phyloP scores from a whole-genome alignment of 2,888 invertebrate species.

The Lasioglossum figueresi region DNA sequence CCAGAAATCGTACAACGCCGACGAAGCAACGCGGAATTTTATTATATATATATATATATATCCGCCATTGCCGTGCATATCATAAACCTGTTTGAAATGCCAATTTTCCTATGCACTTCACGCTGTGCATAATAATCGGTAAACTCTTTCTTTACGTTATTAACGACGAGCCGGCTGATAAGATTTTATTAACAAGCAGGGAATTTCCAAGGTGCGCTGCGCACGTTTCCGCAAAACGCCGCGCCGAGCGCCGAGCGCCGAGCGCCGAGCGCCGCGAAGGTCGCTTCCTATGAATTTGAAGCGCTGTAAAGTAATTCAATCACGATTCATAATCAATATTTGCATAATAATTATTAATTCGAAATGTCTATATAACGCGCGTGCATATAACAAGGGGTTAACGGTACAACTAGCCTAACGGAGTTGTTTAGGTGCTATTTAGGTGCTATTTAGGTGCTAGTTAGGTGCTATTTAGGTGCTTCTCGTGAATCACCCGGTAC shows the following conservation, averaged over 20 bases:
- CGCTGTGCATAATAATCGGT: conserved; percentile 16
- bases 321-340: background rate
- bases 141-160: conserved; percentile 35
- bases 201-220: conserved; percentile 29
- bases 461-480: too few species aligned
- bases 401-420: too few species aligned
- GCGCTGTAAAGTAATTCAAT: background rate
- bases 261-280: conserved; percentile 4
- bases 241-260: background rate
- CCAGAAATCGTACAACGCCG: conserved; percentile 10
- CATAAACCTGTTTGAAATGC: conserved; percentile 39
- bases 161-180: conserved; percentile 42
- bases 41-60: conserved; percentile 6
- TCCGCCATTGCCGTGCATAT: conserved; percentile 27
- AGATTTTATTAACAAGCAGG: conserved; percentile 25
- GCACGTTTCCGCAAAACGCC: conserved; percentile 11
- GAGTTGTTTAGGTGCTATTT: too few species aligned
- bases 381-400: too few species aligned
- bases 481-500: too few species aligned
- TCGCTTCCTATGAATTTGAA: conserved; percentile 20
- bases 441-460: too few species aligned
- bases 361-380: background rate
- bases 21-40: conserved; percentile 1
- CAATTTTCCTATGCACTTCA: conserved; percentile 15
- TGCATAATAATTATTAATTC: background rate